A percentile compares a stretch with the other conserved stretches of the same genome.
phyloP scores from a whole-genome alignment of 2,797 vertebrate genomes.

The Huso huso region DNA sequence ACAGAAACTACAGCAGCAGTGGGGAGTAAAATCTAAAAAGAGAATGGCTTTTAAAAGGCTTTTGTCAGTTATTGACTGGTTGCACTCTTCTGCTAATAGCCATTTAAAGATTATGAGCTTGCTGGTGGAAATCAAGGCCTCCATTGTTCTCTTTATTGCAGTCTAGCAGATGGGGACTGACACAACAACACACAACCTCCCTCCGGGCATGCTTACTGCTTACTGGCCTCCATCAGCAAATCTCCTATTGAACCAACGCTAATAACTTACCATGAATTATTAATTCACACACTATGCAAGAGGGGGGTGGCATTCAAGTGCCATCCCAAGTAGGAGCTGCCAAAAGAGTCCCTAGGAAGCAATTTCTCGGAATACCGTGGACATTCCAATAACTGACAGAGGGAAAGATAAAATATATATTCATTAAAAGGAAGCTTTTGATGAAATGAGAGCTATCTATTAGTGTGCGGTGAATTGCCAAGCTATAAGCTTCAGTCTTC shows the following conservation, averaged over 20 bases:
- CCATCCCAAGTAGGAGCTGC: conserved; percentile 54
- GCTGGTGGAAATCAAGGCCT: conserved; percentile 81
- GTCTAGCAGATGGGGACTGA: conserved; percentile 80
- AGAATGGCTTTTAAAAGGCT: conserved; percentile 74
- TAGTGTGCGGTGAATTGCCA: conserved; percentile 57
- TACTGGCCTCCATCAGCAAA: conserved; percentile 72
- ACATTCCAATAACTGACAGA: conserved; percentile 73
- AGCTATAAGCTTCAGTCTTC: conserved; percentile 64
- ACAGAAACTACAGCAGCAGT: conserved; percentile 11
- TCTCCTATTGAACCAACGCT: conserved; percentile 75
- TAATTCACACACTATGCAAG: conserved; percentile 71
- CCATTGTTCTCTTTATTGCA: conserved; percentile 81
- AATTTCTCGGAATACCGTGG: conserved; percentile 71
- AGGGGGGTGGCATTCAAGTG: conserved; percentile 63
- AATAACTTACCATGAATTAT: conserved; percentile 79
- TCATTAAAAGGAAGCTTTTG: conserved; percentile 79
- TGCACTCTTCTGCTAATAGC: conserved; percentile 83
- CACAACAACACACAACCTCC: conserved; percentile 75
- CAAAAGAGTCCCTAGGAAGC: conserved; percentile 67
- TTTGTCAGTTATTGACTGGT: conserved; percentile 82
- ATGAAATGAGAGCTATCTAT: conserved; percentile 80
- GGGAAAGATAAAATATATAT: conserved; percentile 77
- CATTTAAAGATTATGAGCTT: conserved; percentile 83
- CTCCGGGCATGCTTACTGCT: conserved; percentile 61
- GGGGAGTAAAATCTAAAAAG: conserved; percentile 34